These are phyloP conservation scores for Drosophila testacea DNA, from an alignment of 2,888 invertebrate genomes.

Conservation along the genomic window DNA sequence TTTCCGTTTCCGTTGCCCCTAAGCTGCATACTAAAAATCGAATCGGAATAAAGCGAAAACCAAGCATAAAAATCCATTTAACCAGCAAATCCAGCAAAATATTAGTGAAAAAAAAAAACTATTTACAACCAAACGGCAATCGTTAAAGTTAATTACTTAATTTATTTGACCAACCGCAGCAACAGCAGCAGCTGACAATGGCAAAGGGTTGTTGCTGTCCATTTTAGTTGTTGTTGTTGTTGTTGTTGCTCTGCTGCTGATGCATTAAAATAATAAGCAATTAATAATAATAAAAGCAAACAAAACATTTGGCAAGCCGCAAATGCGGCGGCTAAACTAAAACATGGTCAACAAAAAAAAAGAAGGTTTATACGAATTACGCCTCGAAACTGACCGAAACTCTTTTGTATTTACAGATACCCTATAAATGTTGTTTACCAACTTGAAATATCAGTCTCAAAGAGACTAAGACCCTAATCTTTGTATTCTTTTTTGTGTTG, in stretches of 20 bases:
- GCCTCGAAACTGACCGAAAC: constrained; percentile 3
- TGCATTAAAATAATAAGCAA: constrained; percentile 64
- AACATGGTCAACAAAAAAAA: constrained; percentile 19
- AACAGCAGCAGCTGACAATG: constrained; percentile 58
- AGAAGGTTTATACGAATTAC: constrained; percentile 17
- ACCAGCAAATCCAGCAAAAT: constrained; percentile 20
- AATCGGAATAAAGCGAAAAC: constrained; percentile 22
- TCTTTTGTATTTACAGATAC: constrained; percentile 7
- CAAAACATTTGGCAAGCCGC: constrained; percentile 51
- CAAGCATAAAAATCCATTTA: constrained; percentile 41
- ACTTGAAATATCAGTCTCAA: no score
- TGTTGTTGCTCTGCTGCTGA: constrained; percentile 15
- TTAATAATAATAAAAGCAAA: constrained; percentile 66
- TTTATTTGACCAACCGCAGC: constrained; percentile 60
- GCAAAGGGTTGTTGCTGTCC: constrained; percentile 32
- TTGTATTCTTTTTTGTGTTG: not conserved
- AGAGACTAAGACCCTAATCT: not conserved
- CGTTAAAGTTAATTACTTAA: constrained; percentile 70
- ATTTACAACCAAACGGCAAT: constrained; percentile 37
- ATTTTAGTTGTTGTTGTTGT: no score
- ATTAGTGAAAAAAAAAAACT: constrained; percentile 2
- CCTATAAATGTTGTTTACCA: not conserved
- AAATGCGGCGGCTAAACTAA: constrained; percentile 47
- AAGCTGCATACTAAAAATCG: constrained; percentile 24
- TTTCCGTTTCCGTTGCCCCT: not conserved